Conservation (phyloP, 2,113 vertebrate species). For the Apteryx mantelli region DNA sequence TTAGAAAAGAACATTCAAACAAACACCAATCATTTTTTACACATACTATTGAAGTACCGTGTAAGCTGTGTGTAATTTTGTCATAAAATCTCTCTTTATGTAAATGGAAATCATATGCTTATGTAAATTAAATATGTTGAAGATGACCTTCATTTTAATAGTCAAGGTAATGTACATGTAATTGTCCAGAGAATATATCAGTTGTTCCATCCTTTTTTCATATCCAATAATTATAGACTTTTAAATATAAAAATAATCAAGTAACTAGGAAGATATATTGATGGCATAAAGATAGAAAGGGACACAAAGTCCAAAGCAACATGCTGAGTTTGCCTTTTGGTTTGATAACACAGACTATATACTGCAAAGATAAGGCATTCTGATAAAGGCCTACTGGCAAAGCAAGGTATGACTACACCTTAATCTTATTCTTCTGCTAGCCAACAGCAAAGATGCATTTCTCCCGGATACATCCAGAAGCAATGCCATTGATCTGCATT, state of each 20-base stretch:
- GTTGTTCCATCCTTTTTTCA: background rate
- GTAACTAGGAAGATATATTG: background rate
- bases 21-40: background rate
- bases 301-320: background rate
- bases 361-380: background rate
- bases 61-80: background rate
- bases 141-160: background rate
- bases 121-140: background rate
- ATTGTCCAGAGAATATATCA: background rate
- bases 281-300: background rate
- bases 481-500: background rate
- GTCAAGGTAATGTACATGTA: background rate
- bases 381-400: background rate
- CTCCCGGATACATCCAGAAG: background rate
- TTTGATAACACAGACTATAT: background rate
- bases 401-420: background rate
- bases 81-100: background rate
- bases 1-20: background rate
- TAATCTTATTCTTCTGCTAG: background rate
- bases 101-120: background rate
- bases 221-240: background rate
- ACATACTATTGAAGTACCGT: background rate
- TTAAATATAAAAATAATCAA: background rate
- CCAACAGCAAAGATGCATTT: background rate
- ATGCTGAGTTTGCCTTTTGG: background rate